These are phyloP conservation scores for Peromyscus attwateri DNA, from an alignment of 2,797 vertebrate genomes.

Conservation along the genomic window DNA sequence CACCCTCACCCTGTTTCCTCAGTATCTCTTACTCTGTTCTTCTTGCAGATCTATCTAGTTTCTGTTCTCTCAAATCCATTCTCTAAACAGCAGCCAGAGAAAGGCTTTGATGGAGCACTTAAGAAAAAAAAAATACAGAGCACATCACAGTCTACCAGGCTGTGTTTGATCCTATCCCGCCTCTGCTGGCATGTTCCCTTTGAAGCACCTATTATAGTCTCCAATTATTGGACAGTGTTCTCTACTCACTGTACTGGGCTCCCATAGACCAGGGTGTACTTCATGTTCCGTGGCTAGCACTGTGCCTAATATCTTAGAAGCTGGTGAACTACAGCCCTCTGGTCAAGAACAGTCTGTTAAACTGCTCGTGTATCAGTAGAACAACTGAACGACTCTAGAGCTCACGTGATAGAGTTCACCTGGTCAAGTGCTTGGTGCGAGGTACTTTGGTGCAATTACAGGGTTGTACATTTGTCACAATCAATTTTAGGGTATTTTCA, in stretches of 20 bases:
- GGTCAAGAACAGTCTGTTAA: background rate
- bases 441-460: background rate
- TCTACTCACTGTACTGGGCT: background rate
- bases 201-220: background rate
- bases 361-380: conserved; percentile 27
- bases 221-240: background rate
- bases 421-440: background rate
- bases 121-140: background rate
- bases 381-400: conserved; percentile 27
- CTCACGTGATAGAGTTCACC: background rate
- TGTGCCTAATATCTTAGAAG: background rate
- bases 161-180: background rate
- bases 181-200: background rate
- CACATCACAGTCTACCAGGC: background rate
- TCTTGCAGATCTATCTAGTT: background rate
- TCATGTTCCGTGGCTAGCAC: background rate
- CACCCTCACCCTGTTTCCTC: background rate
- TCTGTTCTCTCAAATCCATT: background rate
- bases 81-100: background rate
- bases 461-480: background rate
- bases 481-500: background rate
- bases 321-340: background rate
- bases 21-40: background rate
- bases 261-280: background rate
- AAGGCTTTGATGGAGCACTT: conserved; percentile 16